Percentiles rank a stretch among this genome's conserved stretches.
These are phyloP conservation scores for Sebastes iracundus DNA, from an alignment of 2,797 vertebrate species.

Conservation along the genomic window DNA sequence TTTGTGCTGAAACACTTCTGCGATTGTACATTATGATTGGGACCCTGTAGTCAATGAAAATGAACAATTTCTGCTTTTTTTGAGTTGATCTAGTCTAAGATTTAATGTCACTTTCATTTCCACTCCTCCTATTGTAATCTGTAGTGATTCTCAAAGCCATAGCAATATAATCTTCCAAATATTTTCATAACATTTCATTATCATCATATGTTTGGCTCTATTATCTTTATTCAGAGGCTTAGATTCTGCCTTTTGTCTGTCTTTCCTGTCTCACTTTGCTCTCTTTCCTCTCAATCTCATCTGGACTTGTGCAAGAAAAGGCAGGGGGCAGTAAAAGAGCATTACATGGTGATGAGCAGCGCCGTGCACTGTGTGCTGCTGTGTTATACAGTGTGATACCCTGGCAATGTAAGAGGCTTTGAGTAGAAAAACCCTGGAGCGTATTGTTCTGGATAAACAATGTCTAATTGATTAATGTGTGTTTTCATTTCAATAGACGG, in stretches of 20 bases:
- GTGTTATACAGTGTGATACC: not conserved
- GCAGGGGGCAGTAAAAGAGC: slow-evolving; percentile 57
- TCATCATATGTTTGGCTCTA: slow-evolving; percentile 20
- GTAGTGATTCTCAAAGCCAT: slow-evolving; percentile 12
- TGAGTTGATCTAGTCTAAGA: not conserved
- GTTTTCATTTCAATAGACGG: not conserved
- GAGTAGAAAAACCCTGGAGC: not conserved
- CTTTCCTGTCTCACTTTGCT: not conserved
- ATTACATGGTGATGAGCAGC: not conserved
- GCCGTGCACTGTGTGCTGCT: not conserved
- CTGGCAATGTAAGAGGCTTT: slow-evolving; percentile 50
- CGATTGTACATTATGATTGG: not conserved
- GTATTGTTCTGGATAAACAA: slow-evolving; percentile 22
- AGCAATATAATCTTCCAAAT: slow-evolving; percentile 15
- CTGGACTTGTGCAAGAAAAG: slow-evolving; percentile 10
- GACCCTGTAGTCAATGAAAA: not conserved
- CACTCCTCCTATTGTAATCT: not conserved
- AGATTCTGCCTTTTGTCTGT: not conserved
- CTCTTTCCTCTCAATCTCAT: not conserved
- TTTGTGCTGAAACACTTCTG: too few relatives aligned
- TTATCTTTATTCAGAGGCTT: slow-evolving; percentile 27
- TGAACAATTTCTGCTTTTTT: not conserved
- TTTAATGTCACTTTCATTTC: slow-evolving; percentile 1
- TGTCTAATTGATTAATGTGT: slow-evolving; percentile 19
- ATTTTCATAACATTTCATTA: slow-evolving; percentile 29